Evolutionary conservation across 2,888 invertebrate genomes (phyloP).

Genomic region (Drosophila antonietae): DNA sequence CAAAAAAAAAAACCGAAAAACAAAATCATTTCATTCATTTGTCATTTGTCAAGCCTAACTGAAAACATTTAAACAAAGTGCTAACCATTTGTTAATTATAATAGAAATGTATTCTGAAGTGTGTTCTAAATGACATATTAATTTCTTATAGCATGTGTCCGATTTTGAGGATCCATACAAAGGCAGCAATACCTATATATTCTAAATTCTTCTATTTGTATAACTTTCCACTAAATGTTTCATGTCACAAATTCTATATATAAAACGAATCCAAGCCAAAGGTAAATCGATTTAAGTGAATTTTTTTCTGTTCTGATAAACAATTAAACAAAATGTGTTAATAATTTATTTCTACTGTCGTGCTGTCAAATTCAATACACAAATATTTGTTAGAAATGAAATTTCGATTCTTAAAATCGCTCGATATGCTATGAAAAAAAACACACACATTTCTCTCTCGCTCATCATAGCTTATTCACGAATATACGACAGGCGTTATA

Average conservation of each 20-base stretch:
- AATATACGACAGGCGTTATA: slow-evolving; percentile 75
- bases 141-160: slow-evolving; percentile 88
- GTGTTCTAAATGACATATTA: slow-evolving; percentile 62
- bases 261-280: slow-evolving; percentile 25
- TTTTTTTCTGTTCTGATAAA: slow-evolving; percentile 44
- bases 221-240: slow-evolving; percentile 70
- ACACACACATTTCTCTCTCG: slow-evolving; percentile 54
- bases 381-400: background rate
- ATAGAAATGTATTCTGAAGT: slow-evolving; percentile 33
- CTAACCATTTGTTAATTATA: slow-evolving; percentile 19
- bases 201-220: slow-evolving; percentile 85
- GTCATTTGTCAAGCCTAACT: slow-evolving; percentile 19
- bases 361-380: slow-evolving; percentile 46
- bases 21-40: slow-evolving; percentile 6
- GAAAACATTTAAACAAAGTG: slow-evolving; percentile 17
- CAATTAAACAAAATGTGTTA: slow-evolving; percentile 36
- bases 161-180: slow-evolving; percentile 89
- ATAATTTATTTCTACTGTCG: slow-evolving; percentile 70
- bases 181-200: slow-evolving; percentile 95
- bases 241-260: slow-evolving; percentile 47
- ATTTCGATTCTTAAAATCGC: slow-evolving; percentile 58
- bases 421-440: slow-evolving; percentile 58
- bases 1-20: slow-evolving; percentile 3
- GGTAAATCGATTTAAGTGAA: slow-evolving; percentile 62
- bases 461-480: slow-evolving; percentile 32